Conservation (phyloP, 2,113 vertebrate genomes). For the Poicephalus gulielmi region DNA sequence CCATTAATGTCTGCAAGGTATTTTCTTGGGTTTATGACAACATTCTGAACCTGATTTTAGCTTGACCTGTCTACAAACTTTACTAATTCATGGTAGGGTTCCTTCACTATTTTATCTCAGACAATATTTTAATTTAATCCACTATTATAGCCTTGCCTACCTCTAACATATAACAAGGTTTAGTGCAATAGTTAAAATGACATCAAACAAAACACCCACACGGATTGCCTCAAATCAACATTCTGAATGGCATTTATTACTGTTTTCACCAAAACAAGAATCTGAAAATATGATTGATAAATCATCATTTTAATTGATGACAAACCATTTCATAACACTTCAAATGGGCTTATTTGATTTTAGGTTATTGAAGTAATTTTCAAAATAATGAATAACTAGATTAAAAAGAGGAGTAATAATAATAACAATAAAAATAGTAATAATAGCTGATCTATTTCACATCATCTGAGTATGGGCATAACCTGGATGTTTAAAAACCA, state of each 20-base stretch:
- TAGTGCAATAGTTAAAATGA: neutral
- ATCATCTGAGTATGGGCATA: neutral
- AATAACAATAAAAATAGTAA: neutral
- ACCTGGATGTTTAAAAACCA: neutral
- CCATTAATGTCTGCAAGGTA: neutral
- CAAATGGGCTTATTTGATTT: neutral
- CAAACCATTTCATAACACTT: neutral
- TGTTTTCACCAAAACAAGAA: neutral
- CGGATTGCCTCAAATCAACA: neutral
- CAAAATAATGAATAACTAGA: neutral
- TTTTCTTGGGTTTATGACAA: neutral
- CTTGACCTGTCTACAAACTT: neutral
- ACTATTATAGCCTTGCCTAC: neutral
- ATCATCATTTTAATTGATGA: neutral
- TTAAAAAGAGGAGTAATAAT: neutral
- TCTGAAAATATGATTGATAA: neutral
- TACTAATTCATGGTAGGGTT: neutral
- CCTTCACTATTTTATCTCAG: neutral
- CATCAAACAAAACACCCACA: accelerated
- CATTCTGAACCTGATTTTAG: neutral
- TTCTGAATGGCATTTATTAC: neutral
- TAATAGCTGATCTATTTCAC: neutral
- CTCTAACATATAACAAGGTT: neutral
- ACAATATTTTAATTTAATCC: neutral
- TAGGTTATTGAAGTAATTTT: neutral